Conservation (phyloP, 2,888 invertebrate species). For the Trichopoda pennipes region DNA sequence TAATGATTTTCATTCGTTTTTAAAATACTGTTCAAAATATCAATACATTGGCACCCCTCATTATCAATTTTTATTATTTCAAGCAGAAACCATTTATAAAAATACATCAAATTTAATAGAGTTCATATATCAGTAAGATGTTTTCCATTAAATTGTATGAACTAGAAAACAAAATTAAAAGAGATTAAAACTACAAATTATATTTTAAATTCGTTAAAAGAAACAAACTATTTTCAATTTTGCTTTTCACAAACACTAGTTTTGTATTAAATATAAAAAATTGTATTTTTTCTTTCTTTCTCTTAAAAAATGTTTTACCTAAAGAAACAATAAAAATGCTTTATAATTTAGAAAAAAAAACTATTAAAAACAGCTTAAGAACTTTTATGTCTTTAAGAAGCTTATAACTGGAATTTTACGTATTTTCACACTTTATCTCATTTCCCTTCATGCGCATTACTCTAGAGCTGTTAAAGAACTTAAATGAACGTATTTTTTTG, state of each 20-base stretch:
- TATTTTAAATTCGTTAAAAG: no score
- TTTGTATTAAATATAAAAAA: neutral
- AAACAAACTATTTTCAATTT: no score
- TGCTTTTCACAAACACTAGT: no score
- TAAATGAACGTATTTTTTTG: no score
- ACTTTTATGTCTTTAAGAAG: conserved; percentile 16
- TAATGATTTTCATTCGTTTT: no score
- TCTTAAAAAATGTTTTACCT: neutral
- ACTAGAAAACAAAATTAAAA: no score
- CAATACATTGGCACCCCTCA: neutral
- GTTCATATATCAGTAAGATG: no score
- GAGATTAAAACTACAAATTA: no score
- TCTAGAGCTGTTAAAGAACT: no score
- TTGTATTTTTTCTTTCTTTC: neutral
- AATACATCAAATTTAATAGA: no score
- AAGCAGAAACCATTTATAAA: no score
- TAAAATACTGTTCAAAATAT: conserved; percentile 7
- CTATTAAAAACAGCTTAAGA: conserved; percentile 33
- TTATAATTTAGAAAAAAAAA: neutral
- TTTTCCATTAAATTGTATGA: neutral
- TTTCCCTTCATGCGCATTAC: neutral
- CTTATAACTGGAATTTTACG: conserved; percentile 3
- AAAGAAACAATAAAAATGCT: neutral
- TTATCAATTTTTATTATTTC: conserved; percentile 14
- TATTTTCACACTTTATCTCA: neutral